Percentiles rank a stretch among this genome's conserved stretches.
These are phyloP conservation scores for Paradisaea rubra DNA, from an alignment of 2,113 vertebrate species.

Conservation along the genomic window DNA sequence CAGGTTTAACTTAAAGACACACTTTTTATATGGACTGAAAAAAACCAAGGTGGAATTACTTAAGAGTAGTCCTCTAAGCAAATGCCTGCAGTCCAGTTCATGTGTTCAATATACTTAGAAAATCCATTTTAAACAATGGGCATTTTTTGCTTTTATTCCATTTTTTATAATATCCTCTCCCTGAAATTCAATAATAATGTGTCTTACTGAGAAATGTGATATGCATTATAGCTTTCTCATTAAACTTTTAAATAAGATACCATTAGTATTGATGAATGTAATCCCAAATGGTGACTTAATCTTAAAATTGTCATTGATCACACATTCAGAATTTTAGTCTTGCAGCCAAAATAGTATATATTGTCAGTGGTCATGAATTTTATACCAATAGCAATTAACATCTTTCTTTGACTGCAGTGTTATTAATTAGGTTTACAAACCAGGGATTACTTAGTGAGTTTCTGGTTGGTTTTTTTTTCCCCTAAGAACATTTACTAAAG, in stretches of 20 bases:
- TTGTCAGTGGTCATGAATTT: not conserved
- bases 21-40: not conserved
- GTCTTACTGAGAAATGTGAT: conserved; percentile 20
- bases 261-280: conserved; percentile 45
- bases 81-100: not conserved
- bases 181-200: conserved; percentile 26
- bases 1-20: not conserved
- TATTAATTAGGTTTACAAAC: not conserved
- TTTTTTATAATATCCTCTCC: conserved; percentile 1
- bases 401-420: not conserved
- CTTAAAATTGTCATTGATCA: conserved; percentile 42
- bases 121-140: not conserved
- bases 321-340: not conserved
- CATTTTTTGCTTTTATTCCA: conserved; percentile 1
- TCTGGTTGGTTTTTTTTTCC: not conserved
- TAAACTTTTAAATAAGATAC: conserved; percentile 51
- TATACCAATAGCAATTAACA: not conserved
- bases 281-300: conserved; percentile 43
- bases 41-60: not conserved
- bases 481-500: not conserved
- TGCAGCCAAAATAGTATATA: not conserved
- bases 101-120: not conserved
- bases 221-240: conserved; percentile 20
- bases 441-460: not conserved
- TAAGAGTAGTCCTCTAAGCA: not conserved